phyloP scores from a whole-genome alignment of 2,888 invertebrate genomes.

The Vesta saturnalis region DNA sequence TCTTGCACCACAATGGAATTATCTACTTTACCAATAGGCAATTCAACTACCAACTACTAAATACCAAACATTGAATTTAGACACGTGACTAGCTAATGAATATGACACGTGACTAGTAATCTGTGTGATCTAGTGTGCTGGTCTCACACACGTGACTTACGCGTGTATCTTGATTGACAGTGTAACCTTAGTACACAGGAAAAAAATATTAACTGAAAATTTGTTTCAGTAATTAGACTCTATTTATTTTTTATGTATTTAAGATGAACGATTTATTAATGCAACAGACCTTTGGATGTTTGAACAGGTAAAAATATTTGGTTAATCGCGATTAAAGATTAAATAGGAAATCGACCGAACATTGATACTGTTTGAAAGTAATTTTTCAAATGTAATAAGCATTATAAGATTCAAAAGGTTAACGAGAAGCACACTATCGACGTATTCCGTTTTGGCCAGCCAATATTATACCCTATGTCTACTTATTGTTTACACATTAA shows the following conservation, averaged over 20 bases:
- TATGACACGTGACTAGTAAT: conserved; percentile 43
- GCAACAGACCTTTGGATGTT: too few species aligned
- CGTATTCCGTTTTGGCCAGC: too few species aligned
- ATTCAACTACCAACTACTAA: not conserved
- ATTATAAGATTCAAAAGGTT: too few species aligned
- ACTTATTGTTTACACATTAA: too few species aligned
- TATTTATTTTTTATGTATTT: not conserved
- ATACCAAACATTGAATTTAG: conserved; percentile 2
- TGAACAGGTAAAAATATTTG: too few species aligned
- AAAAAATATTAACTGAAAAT: conserved; percentile 4
- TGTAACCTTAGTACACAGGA: conserved; percentile 30
- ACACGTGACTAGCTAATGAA: conserved; percentile 44
- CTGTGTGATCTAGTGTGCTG: conserved; percentile 42
- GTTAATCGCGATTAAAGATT: too few species aligned
- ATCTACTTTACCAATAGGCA: conserved; percentile 16
- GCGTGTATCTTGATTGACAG: conserved; percentile 26
- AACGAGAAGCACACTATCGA: too few species aligned
- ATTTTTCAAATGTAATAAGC: too few species aligned
- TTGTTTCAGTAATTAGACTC: conserved; percentile 5
- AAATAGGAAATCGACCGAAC: too few species aligned
- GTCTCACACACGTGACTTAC: conserved; percentile 32
- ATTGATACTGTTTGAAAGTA: too few species aligned
- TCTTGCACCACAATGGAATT: conserved; percentile 23
- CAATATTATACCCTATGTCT: too few species aligned
- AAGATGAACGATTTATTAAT: too few species aligned